Evolutionary conservation across 1,140 invertebrate genomes (phyloP).

Genomic region (Pogonomyrmex barbatus): DNA sequence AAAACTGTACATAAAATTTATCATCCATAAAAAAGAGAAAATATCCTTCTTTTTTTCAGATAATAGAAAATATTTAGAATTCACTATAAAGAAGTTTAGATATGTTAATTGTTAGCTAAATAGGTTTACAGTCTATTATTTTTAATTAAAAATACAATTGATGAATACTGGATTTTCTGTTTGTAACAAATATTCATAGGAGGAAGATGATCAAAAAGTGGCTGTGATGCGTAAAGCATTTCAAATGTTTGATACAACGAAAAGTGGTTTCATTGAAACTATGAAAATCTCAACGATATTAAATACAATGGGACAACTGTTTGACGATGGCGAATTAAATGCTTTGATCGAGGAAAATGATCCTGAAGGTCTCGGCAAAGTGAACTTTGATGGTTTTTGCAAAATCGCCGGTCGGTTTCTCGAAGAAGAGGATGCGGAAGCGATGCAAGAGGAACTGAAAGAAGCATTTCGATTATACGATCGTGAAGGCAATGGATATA

Average conservation of each 20-base stretch:
- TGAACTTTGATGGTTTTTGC: constrained; percentile 97
- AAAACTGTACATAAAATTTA: not conserved
- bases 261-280: constrained; percentile 95
- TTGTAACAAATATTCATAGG: constrained; percentile 82
- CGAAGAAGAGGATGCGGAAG: constrained; percentile 96
- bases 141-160: constrained; percentile 10
- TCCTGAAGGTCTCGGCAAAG: constrained; percentile 93
- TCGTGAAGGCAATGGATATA: constrained; percentile 96
- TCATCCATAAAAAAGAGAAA: not conserved
- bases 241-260: constrained; percentile 97
- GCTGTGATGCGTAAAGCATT: constrained; percentile 96
- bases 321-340: constrained; percentile 94
- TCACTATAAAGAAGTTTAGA: not conserved
- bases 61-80: not conserved
- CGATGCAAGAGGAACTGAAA: constrained; percentile 97
- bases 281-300: constrained; percentile 95
- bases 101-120: not conserved
- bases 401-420: constrained; percentile 95
- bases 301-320: constrained; percentile 97
- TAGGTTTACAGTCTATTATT: not conserved
- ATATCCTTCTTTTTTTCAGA: not conserved
- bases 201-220: constrained; percentile 93
- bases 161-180: not conserved
- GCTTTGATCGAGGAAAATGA: constrained; percentile 94
- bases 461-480: constrained; percentile 96